Base-by-base conservation (phyloP, 2,888 invertebrate genomes). In the Cataglyphis rosenhaueri region DNA sequence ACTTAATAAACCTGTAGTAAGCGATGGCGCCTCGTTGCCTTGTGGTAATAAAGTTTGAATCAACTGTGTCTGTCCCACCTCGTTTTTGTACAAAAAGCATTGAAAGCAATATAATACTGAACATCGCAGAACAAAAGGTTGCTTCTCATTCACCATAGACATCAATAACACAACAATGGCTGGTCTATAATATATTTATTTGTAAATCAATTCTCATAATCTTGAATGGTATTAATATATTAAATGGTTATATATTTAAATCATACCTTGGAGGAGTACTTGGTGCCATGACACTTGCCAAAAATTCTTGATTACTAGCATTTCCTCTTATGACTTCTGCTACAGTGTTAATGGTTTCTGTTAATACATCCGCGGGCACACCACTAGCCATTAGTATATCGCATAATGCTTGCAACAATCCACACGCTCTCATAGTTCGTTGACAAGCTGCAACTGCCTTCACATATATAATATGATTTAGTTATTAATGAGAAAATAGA, bases 101-200 rank as follows among this genome's bases (percentile, higher is more conserved):
- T 99, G 97, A 95, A 99, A 99, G 94, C 99, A 99, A 95, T 99
- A 99, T 0, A 99, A 96, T 2, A 99, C 99, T 0, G 99, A 98
- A 94, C 98, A 98, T 85, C 99, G 97, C 92, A 98, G 94, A 0
- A 95, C 95, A 93, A 99, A 97, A 0, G 99, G 98, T 94, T 99
- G 99, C 92, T 99, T 99, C 94, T 99, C 99, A 94, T 99, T 99
- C 8, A 99, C 98, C 99, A 99, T 99, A 0, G 99, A 99, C 98
- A 99, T 98, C 10, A 99, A 95, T 9, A 99, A 95, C 62, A 99
- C 98, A 0, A 99, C 98, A 75, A 99, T 97, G 0, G 98, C 98
- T 0, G 99, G 98, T 81, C 99, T 96, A 92, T 12, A 94, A 89
- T 62, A 21, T 12, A 79, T 6, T 52, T 12, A 78, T 71, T 65